Percentiles rank a stretch among this genome's conserved stretches.
Evolutionary conservation across 2,888 invertebrate species (phyloP).

Genomic region (Cyclophora punctaria): DNA sequence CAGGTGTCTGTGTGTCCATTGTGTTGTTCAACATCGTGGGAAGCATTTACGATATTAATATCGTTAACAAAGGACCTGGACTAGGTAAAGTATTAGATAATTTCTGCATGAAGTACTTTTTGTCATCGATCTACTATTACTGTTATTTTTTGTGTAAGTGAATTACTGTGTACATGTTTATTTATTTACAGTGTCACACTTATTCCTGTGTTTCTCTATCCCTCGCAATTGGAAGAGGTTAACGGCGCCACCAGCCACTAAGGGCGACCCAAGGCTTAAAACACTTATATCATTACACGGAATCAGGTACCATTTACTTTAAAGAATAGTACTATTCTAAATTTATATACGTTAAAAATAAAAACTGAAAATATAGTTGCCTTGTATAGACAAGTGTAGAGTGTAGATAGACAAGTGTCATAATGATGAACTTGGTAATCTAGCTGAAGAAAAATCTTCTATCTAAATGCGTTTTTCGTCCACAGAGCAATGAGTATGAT

Average conservation of each 20-base stretch:
- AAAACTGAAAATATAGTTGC: too few species aligned
- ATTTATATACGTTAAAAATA: too few species aligned
- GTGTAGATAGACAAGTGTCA: too few species aligned
- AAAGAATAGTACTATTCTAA: too few species aligned
- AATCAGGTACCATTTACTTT: slow-evolving; percentile 31
- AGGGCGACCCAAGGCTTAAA: slow-evolving; percentile 39
- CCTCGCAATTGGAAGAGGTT: slow-evolving; percentile 47
- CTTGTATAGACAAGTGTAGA: too few species aligned
- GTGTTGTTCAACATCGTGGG: slow-evolving; percentile 43
- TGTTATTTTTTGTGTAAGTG: slow-evolving; percentile 10
- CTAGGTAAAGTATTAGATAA: too few species aligned
- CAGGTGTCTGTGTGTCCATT: slow-evolving; percentile 20
- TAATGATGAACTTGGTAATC: too few species aligned
- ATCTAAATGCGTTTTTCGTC: background rate
- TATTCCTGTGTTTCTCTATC: slow-evolving; percentile 49
- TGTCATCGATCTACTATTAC: too few species aligned
- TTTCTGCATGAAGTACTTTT: too few species aligned
- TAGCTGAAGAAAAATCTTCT: too few species aligned
- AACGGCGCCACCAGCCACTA: slow-evolving; percentile 28
- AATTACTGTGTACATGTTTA: too few species aligned
- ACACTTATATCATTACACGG: slow-evolving; percentile 50
- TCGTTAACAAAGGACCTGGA: too few species aligned
- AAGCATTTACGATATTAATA: slow-evolving; percentile 39
- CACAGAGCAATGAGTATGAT: slow-evolving; percentile 5
- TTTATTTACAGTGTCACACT: slow-evolving; percentile 41